Conservation (phyloP, 2,113 vertebrate genomes). For the Scophthalmus maximus region DNA sequence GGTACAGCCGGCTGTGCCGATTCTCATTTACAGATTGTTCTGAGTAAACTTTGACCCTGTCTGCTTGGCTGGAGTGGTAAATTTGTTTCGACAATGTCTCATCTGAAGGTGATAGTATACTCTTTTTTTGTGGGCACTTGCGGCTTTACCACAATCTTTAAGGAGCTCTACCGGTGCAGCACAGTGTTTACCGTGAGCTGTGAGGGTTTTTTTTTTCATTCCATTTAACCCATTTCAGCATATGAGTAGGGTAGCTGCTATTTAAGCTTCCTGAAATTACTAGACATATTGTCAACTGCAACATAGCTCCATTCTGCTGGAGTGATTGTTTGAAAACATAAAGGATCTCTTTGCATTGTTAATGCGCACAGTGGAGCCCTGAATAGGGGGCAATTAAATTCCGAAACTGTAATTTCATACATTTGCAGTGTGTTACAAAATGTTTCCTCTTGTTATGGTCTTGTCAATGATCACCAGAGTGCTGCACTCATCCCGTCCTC, state of each 20-base stretch:
- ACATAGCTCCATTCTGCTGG: conserved; percentile 61
- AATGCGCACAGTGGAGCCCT: conserved; percentile 60
- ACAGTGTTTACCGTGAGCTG: conserved; percentile 19
- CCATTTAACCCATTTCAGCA: conserved; percentile 29
- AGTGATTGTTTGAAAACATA: conserved; percentile 77
- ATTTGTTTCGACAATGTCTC: conserved; percentile 59
- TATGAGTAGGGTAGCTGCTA: conserved; percentile 57
- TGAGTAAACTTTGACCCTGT: conserved; percentile 58
- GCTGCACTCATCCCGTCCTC: conserved; percentile 60
- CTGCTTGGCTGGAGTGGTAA: conserved; percentile 44
- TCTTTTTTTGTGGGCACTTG: conserved; percentile 21
- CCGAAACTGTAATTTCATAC: conserved; percentile 81
- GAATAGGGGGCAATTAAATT: conserved; percentile 82
- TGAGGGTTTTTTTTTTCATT: conserved; percentile 45
- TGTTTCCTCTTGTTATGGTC: conserved; percentile 74
- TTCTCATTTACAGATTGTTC: conserved; percentile 62
- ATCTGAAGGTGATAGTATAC: conserved; percentile 45
- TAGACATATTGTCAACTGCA: conserved; percentile 70
- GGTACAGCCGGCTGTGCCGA: conserved; percentile 33
- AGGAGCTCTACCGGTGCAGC: conserved; percentile 21
- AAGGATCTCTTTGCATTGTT: conserved; percentile 72
- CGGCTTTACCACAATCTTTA: conserved; percentile 31
- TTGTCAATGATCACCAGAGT: conserved; percentile 70
- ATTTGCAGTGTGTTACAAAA: conserved; percentile 72
- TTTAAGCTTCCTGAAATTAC: conserved; percentile 64